Base-by-base conservation (phyloP, 2,113 vertebrate species). In the Nesospiza acunhae region DNA sequence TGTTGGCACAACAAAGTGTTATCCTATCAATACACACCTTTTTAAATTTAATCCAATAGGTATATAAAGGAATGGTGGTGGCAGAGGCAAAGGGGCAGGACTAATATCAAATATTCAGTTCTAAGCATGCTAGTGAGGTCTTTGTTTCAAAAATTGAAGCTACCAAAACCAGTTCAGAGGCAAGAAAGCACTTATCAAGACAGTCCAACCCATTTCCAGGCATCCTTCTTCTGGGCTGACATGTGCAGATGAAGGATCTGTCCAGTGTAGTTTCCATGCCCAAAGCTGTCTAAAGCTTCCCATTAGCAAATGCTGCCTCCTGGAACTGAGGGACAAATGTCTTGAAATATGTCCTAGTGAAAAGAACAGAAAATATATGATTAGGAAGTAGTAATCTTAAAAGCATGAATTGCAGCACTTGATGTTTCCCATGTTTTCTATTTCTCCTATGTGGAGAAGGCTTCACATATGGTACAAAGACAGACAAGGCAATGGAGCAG, bases 321-420 rank as follows among this genome's bases (percentile, higher is more conserved):
- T 99, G 99, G 98, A 99, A 99, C 98, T 99, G 99, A 94, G 99
- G 99, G 93, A 99, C 99, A 94, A 99, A 99, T 69, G 98, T 99
- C 98, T 98, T 99, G 98, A 99, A 99, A 98, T 99, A 99, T 0
- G 98, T 98, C 98, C 99, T 99, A 97, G 90, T 94, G 92, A 77
- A 80, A 76, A 94, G 78, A 84, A 53, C 72, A 80, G 90, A 97
- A 92, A 84, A 87, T 5, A 11, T 55, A 93, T 13, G 21, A 91
- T 98, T 97, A 98, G 93, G 72, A 86, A 93, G 41, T 73, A 50
- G 19, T 42, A 91, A 93, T 91, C 59, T 63, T 55, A 79, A 73
- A 77, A 96, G 77, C 76, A 94, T 20, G 26, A 31, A 35, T 15
- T 47, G 42, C 77, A 39, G 39, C 30, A 72, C 31, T 64, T 68